Evolutionary conservation across 2,888 invertebrate genomes (phyloP).

Genomic region (Acleris emargana): DNA sequence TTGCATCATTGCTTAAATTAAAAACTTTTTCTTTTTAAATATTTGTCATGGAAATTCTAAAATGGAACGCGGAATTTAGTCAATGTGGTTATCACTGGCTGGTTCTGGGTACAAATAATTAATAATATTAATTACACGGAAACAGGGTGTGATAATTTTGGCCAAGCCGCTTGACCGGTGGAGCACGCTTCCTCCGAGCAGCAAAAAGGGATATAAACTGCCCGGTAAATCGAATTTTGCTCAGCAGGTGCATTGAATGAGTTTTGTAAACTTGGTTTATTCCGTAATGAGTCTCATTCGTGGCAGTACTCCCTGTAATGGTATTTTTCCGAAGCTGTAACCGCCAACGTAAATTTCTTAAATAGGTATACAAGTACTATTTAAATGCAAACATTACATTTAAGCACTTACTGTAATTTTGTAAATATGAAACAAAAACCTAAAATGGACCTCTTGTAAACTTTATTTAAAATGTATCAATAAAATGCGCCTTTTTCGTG

Average conservation of each 20-base stretch:
- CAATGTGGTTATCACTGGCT: slow-evolving; percentile 13
- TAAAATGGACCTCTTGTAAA: too few species aligned
- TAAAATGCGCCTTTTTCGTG: too few species aligned
- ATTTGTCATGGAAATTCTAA: slow-evolving; percentile 4
- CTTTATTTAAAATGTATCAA: too few species aligned
- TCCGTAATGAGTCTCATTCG: background rate
- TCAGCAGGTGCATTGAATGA: background rate
- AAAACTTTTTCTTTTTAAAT: slow-evolving; percentile 6
- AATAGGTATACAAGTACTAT: too few species aligned
- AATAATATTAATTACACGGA: slow-evolving; percentile 52
- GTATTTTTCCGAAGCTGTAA: too few species aligned
- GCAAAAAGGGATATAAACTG: background rate
- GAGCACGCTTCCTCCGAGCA: slow-evolving; percentile 1
- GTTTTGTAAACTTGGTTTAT: background rate
- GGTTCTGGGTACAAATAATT: slow-evolving; percentile 42
- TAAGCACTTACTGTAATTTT: too few species aligned
- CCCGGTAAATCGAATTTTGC: background rate
- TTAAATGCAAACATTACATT: too few species aligned
- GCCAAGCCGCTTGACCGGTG: slow-evolving; percentile 51
- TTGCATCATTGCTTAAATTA: slow-evolving; percentile 8
- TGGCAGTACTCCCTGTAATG: too few species aligned
- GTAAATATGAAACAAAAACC: too few species aligned
- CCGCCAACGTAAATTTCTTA: too few species aligned
- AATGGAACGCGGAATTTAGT: slow-evolving; percentile 6
- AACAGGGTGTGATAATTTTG: slow-evolving; percentile 49